Evolutionary conservation across 2,888 invertebrate species (phyloP).

Genomic region (Ditula angustiorana): DNA sequence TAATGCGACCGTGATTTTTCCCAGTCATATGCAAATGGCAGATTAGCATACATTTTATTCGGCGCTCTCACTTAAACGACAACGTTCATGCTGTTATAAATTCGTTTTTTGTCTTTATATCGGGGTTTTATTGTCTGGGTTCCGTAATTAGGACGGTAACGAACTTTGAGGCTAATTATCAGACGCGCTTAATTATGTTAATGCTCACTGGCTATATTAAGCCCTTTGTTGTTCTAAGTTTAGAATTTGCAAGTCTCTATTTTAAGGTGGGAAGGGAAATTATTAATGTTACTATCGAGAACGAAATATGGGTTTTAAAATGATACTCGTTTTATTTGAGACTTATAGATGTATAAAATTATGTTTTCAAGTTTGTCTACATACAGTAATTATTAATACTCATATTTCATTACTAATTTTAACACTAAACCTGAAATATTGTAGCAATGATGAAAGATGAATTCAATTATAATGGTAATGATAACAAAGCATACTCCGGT

Average conservation of each 20-base stretch:
- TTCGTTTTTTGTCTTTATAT: constrained; percentile 54
- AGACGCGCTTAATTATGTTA: constrained; percentile 13
- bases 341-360: no score
- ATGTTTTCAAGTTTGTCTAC: no score
- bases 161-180: constrained; percentile 12
- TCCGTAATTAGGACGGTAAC: constrained; percentile 21
- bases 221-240: constrained; percentile 3
- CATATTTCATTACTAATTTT: no score
- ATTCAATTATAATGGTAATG: background rate
- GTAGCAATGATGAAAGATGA: background rate
- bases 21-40: constrained; percentile 76
- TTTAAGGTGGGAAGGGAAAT: background rate
- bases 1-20: constrained; percentile 77
- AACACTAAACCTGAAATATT: background rate
- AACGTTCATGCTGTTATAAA: constrained; percentile 62
- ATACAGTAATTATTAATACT: no score
- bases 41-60: constrained; percentile 77
- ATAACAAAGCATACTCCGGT: background rate
- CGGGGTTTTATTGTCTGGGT: constrained; percentile 45
- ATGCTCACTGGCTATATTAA: background rate
- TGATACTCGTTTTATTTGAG: no score
- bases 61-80: constrained; percentile 56
- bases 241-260: background rate
- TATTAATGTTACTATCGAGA: background rate
- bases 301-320: no score